Base-by-base conservation (phyloP, 2,113 vertebrate genomes). In the Orycteropus afer region DNA sequence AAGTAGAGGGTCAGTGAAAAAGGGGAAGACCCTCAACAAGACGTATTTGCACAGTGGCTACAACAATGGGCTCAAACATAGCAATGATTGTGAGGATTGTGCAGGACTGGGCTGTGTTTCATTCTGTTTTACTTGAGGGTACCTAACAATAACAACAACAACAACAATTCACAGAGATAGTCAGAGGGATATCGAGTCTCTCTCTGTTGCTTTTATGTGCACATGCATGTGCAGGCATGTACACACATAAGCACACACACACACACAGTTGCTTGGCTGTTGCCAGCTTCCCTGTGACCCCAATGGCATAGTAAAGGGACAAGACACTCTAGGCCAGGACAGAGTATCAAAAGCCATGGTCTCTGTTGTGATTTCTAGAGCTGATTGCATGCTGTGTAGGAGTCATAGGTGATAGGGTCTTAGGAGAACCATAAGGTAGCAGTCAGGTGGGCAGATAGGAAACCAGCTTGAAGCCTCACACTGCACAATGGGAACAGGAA, bases 131-230 rank as follows among this genome's bases (percentile, higher is more conserved):
- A n/a, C n/a, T n/a, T n/a, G n/a, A n/a, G n/a, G n/a, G n/a, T n/a
- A n/a, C n/a, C n/a, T n/a, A n/a, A n/a, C n/a, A n/a, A n/a, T n/a
- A n/a, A n/a, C n/a, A n/a, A n/a, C n/a, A n/a, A n/a, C n/a, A n/a
- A n/a, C n/a, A n/a, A n/a, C n/a, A n/a, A n/a, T 94, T 92, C 91
- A 51, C 80, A 90, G 63, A 97, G 37, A 82, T 10, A 96, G 67
- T 37, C 34, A 67, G 61, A 78, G 40, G 37, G 71, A 47, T 59
- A 77, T 86, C 34, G 34, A 55, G 47, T 40, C 37, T 45, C 47
- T 88, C 49, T 10, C 3, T 47, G n/a, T 22, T 69, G 67, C 18
- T 17, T 20, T 23, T 57, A 57, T 67, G 20, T 40, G 7, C 32
- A 29, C 32, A 18, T 25, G 29, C 59, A 61, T 63, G 7, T 15